These are phyloP conservation scores for Neuroscelio doddi DNA, from an alignment of 2,888 invertebrate genomes.

Conservation along the genomic window DNA sequence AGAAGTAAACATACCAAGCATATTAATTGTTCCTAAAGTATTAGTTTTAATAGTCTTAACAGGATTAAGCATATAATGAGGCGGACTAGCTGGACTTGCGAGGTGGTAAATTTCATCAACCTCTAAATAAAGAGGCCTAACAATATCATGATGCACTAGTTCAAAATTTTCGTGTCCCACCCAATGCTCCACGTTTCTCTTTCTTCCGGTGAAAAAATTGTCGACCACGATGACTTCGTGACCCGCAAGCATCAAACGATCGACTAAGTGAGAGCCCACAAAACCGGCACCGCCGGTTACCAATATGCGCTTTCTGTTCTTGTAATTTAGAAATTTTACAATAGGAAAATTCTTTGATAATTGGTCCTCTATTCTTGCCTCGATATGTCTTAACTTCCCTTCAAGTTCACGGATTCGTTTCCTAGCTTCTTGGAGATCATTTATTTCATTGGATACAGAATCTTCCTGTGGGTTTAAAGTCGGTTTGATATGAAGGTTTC, in stretches of 20 bases:
- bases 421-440: slow-evolving; percentile 78
- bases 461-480: slow-evolving; percentile 38
- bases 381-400: slow-evolving; percentile 81
- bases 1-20: slow-evolving; percentile 83
- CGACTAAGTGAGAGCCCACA: slow-evolving; percentile 99
- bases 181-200: slow-evolving; percentile 99
- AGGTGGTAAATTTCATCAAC: slow-evolving; percentile 98
- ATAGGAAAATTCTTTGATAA: slow-evolving; percentile 88
- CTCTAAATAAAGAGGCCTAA: slow-evolving; percentile 97
- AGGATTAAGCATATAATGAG: slow-evolving; percentile 99
- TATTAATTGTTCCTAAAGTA: slow-evolving; percentile 95
- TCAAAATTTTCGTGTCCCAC: slow-evolving; percentile 99
- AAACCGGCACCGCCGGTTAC: slow-evolving; percentile 98
- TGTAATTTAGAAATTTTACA: slow-evolving; percentile 93
- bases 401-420: slow-evolving; percentile 79
- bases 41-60: slow-evolving; percentile 99
- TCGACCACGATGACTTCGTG: slow-evolving; percentile 98
- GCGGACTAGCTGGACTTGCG: slow-evolving; percentile 99
- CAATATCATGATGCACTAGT: slow-evolving; percentile 98
- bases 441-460: slow-evolving; percentile 55
- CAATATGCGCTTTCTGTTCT: slow-evolving; percentile 92
- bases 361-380: slow-evolving; percentile 76
- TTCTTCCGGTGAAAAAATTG: slow-evolving; percentile 98
- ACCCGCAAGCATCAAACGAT: slow-evolving; percentile 94
- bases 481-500: not conserved